Conservation (phyloP, 2,797 vertebrate species). For the Scleropages formosus region DNA sequence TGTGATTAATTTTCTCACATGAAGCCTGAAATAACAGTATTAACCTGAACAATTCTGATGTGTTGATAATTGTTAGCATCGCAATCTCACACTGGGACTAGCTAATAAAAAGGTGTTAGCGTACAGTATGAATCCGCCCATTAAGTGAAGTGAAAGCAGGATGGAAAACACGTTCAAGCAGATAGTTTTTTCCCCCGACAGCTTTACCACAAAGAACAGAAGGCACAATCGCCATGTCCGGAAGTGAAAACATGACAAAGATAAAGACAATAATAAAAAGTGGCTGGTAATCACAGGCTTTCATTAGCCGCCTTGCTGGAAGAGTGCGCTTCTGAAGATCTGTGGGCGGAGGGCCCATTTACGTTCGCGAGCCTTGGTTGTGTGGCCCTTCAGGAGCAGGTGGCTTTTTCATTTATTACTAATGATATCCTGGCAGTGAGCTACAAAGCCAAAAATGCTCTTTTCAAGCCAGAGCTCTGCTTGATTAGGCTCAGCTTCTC, state of each 20-base stretch:
- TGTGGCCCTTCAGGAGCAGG: slow-evolving; percentile 24
- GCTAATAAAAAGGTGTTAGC: too few relatives aligned
- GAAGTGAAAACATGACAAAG: slow-evolving; percentile 45
- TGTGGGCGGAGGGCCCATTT: slow-evolving; percentile 29
- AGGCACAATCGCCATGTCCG: slow-evolving; percentile 32
- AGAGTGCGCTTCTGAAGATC: slow-evolving; percentile 29
- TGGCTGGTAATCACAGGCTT: slow-evolving; percentile 41
- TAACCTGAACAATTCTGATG: neutral
- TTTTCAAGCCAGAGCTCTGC: slow-evolving; percentile 22
- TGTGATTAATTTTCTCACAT: neutral
- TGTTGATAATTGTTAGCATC: too few relatives aligned
- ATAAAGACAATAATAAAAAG: slow-evolving; percentile 38
- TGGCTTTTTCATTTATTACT: slow-evolving; percentile 36
- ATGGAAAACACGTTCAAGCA: neutral
- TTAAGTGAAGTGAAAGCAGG: neutral
- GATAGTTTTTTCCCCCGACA: neutral
- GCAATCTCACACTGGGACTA: too few relatives aligned
- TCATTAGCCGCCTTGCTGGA: slow-evolving; percentile 45
- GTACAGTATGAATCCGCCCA: neutral
- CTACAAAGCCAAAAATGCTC: slow-evolving; percentile 26
- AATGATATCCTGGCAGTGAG: slow-evolving; percentile 35
- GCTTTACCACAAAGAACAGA: too few relatives aligned
- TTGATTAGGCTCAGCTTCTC: slow-evolving; percentile 19
- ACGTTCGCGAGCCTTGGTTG: slow-evolving; percentile 28
- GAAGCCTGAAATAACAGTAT: neutral